These are phyloP conservation scores for Hormaphis cornu DNA, from an alignment of 1,140 invertebrate genomes.

Conservation along the genomic window DNA sequence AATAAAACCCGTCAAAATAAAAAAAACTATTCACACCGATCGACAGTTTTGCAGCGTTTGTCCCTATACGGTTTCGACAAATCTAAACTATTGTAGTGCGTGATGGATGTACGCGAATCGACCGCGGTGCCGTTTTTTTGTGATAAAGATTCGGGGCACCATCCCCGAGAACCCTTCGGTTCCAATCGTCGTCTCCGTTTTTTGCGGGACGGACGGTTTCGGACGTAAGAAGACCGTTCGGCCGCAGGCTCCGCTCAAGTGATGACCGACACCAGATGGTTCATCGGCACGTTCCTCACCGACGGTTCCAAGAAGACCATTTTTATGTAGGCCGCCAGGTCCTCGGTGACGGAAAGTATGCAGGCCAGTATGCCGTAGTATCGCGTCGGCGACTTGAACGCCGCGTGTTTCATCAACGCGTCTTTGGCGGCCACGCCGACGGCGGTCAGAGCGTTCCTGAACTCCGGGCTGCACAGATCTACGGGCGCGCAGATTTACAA, in stretches of 20 bases:
- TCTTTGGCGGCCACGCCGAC: neutral
- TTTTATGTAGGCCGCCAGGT: neutral
- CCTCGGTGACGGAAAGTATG: constrained; percentile 6
- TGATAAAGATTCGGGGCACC: too few species aligned
- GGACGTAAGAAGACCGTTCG: too few species aligned
- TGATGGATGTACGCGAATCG: too few species aligned
- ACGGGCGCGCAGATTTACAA: neutral
- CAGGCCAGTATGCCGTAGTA: constrained; percentile 5
- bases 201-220: too few species aligned
- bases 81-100: too few species aligned
- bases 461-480: neutral
- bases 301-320: constrained; percentile 6
- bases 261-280: constrained; percentile 13
- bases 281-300: neutral
- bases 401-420: constrained; percentile 5
- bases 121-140: too few species aligned
- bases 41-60: too few species aligned
- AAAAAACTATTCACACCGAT: too few species aligned
- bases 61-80: too few species aligned
- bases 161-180: too few species aligned
- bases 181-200: too few species aligned
- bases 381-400: constrained; percentile 3
- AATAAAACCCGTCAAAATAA: too few species aligned
- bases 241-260: neutral
- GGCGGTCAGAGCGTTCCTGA: neutral